A percentile compares a stretch with the other conserved stretches of the same genome.
These are phyloP conservation scores for Neoitamus cyanurus DNA, from an alignment of 2,888 invertebrate species.

Conservation along the genomic window DNA sequence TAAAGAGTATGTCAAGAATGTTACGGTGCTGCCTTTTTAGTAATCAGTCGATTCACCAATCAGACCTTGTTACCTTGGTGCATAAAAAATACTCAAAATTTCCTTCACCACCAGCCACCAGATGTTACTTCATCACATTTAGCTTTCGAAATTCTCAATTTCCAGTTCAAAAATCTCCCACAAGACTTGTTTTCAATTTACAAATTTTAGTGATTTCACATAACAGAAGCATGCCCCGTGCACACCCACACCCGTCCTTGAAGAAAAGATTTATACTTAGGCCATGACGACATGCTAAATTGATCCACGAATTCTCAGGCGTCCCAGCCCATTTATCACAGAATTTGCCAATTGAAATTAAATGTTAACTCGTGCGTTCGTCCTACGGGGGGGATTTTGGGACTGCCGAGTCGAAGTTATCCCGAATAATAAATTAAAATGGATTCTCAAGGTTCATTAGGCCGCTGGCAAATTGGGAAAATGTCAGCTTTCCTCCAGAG, in stretches of 20 bases:
- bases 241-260: neutral
- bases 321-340: conserved; percentile 10
- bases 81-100: no score
- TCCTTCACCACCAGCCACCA: no score
- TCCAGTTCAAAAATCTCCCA: neutral
- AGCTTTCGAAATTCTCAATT: neutral
- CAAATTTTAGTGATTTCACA: neutral
- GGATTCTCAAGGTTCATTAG: conserved; percentile 27
- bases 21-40: no score
- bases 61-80: no score
- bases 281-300: neutral
- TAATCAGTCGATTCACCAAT: no score
- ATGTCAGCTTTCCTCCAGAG: neutral
- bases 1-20: no score
- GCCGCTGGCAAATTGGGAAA: conserved; percentile 8
- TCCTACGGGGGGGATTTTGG: neutral
- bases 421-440: conserved; percentile 23
- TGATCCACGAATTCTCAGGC: neutral
- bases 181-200: neutral
- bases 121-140: neutral
- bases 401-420: neutral
- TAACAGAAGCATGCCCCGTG: neutral
- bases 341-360: conserved; percentile 17
- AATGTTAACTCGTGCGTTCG: conserved; percentile 22
- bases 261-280: neutral